Percentiles rank a stretch among this genome's conserved stretches.
These are phyloP conservation scores for Embiotoca jacksoni DNA, from an alignment of 2,113 vertebrate species.

Conservation along the genomic window DNA sequence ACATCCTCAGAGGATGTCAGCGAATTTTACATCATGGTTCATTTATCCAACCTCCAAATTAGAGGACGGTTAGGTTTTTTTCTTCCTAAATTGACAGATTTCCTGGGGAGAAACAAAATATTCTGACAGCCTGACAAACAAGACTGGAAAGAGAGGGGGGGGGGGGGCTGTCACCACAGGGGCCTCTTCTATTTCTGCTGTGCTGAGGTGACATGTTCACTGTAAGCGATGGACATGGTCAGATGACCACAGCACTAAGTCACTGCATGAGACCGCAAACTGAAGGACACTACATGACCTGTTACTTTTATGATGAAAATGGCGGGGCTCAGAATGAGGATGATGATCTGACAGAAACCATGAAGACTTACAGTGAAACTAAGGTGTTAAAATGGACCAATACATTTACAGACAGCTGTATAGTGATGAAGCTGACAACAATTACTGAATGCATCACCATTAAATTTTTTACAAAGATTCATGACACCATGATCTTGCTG, in stretches of 20 bases:
- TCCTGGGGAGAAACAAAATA: constrained; percentile 31
- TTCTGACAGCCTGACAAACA: constrained; percentile 59
- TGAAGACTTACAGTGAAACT: too few species aligned
- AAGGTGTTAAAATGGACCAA: too few species aligned
- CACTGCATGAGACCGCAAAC: constrained; percentile 7
- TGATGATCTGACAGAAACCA: neutral
- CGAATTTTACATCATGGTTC: constrained; percentile 28
- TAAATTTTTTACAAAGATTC: too few species aligned
- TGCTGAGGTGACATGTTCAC: constrained; percentile 55
- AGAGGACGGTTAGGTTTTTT: constrained; percentile 25
- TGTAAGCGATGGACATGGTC: constrained; percentile 32
- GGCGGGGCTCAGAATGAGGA: neutral
- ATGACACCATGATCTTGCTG: too few species aligned
- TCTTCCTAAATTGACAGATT: constrained; percentile 33
- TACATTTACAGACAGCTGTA: too few species aligned
- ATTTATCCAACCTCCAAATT: constrained; percentile 43
- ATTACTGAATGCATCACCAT: too few species aligned
- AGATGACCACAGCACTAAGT: constrained; percentile 16
- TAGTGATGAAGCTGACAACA: too few species aligned
- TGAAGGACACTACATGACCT: constrained; percentile 1
- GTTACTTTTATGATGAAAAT: constrained; percentile 11
- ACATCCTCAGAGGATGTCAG: constrained; percentile 28
- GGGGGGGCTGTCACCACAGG: constrained; percentile 37
- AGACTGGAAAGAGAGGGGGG: constrained; percentile 38
- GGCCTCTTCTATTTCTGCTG: constrained; percentile 42